Evolutionary conservation across 1,140 invertebrate species (phyloP).

Genomic region (Drosophila pectinifera): DNA sequence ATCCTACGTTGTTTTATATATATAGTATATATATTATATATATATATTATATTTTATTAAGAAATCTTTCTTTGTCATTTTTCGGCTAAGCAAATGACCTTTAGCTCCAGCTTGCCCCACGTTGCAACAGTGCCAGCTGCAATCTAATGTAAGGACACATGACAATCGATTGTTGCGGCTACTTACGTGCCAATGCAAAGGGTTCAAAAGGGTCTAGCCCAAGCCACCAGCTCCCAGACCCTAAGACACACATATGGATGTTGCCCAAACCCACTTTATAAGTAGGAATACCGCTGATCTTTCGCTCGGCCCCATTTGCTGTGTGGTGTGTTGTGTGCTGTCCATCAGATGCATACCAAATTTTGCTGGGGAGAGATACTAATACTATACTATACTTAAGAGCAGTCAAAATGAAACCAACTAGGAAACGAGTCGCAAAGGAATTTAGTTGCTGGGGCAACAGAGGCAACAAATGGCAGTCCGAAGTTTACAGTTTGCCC

Average conservation of each 20-base stretch:
- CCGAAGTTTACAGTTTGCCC: constrained; percentile 69
- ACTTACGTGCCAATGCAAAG: constrained; percentile 74
- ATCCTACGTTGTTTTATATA: rapidly evolving
- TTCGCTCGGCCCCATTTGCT: constrained; percentile 66
- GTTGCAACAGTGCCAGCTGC: constrained; percentile 22
- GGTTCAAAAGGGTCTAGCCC: constrained; percentile 70
- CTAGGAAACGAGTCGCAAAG: constrained; percentile 70
- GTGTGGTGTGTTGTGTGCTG: constrained; percentile 58
- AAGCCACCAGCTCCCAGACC: constrained; percentile 17
- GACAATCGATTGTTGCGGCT: constrained; percentile 75
- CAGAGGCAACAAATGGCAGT: constrained; percentile 67
- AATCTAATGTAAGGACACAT: constrained; percentile 58
- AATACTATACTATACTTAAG: constrained; percentile 57
- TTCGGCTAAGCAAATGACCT: background rate
- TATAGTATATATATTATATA: too few species aligned
- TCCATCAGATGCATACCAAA: constrained; percentile 82
- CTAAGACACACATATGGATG: constrained; percentile 25
- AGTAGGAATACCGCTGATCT: constrained; percentile 57
- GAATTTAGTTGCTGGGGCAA: constrained; percentile 59
- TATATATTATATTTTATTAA: background rate
- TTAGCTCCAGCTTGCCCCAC: background rate
- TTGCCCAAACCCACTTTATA: constrained; percentile 10
- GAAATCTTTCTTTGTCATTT: too few species aligned
- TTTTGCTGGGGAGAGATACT: constrained; percentile 55
- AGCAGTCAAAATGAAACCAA: constrained; percentile 74